Base-by-base conservation (phyloP, 2,113 vertebrate species). In the Bostrychus sinensis region DNA sequence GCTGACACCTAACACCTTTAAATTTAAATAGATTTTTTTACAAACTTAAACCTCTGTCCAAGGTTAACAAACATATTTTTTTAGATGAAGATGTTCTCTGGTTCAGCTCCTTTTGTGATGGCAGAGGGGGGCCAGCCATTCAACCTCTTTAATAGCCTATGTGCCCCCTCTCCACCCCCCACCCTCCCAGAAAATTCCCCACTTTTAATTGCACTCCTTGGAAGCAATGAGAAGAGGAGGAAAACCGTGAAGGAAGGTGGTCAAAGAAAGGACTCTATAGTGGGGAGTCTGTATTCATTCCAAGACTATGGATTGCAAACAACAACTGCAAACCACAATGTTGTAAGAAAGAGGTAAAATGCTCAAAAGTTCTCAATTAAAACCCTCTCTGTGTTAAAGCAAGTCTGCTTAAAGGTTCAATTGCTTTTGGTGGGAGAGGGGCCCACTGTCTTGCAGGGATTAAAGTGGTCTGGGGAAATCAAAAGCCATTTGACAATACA, bases 401-500 rank as follows among this genome's bases (percentile, higher is more conserved):
- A 83, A 89, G 91, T 90, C 84, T 88, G 91, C 89, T 90, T 91
- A 90, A 90, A 86, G 87, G 77, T 86, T 77, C 57, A 68, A 78
- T 91, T 85, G 78, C 84, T 72, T 81, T 83, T 75, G 82, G 85
- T 67, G 59, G 74, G 89, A 88, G 90, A 93, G 92, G 91, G 92
- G 89, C 88, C 82, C 76, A 84, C 93, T 86, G 89, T 91, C 93
- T 92, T 94, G 89, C 85, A 0, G 19, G 77, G 89, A 91, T 92
- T 93, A 91, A 91, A 89, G 89, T 81, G 60, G 70, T 83, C 90
- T 87, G 91, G 88, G 89, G 89, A 91, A 93, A 93, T 94, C 87
- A 94, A 91, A 94, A 95, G 93, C 83, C 84, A 82, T 92, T 92
- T 86, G 84, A 95, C 93, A 94, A 94, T 92, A 93, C 90, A 89